These are phyloP conservation scores for Sandelia bainsii DNA, from an alignment of 2,797 vertebrate species.

Conservation along the genomic window DNA sequence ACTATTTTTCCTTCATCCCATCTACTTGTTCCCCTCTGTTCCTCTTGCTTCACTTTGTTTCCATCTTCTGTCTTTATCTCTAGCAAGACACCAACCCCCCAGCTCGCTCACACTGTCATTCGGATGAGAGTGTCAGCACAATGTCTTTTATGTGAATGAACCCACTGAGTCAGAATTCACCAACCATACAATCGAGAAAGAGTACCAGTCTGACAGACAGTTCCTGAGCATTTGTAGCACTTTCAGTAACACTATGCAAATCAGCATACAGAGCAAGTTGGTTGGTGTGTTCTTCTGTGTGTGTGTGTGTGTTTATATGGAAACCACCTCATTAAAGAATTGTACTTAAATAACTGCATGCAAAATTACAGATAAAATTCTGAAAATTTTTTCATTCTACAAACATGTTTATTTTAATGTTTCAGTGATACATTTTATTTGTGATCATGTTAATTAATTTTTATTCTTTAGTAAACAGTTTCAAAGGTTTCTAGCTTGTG, in stretches of 20 bases:
- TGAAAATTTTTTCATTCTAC: too few species aligned
- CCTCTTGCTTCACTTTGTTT: conserved; percentile 25
- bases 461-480: background rate
- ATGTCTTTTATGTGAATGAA: conserved; percentile 41
- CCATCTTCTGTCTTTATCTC: conserved; percentile 40
- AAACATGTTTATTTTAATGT: too few species aligned
- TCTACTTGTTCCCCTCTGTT: conserved; percentile 8
- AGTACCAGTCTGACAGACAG: conserved; percentile 32
- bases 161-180: conserved; percentile 28
- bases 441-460: too few species aligned
- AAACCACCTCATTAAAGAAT: too few species aligned
- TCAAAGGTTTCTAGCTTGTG: background rate
- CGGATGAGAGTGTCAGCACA: conserved; percentile 33
- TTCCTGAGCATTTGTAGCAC: background rate
- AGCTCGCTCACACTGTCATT: conserved; percentile 27
- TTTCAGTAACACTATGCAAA: too few species aligned
- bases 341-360: too few species aligned
- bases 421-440: too few species aligned
- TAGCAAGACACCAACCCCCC: conserved; percentile 22
- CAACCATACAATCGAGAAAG: conserved; percentile 35
- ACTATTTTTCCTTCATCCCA: background rate
- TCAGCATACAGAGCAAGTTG: background rate
- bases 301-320: background rate
- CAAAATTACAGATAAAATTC: too few species aligned
- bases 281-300: background rate